These are phyloP conservation scores for Eunapius fragilis DNA, from an alignment of 37 sponge, comb jelly and placozoan genomes.

Conservation along the genomic window DNA sequence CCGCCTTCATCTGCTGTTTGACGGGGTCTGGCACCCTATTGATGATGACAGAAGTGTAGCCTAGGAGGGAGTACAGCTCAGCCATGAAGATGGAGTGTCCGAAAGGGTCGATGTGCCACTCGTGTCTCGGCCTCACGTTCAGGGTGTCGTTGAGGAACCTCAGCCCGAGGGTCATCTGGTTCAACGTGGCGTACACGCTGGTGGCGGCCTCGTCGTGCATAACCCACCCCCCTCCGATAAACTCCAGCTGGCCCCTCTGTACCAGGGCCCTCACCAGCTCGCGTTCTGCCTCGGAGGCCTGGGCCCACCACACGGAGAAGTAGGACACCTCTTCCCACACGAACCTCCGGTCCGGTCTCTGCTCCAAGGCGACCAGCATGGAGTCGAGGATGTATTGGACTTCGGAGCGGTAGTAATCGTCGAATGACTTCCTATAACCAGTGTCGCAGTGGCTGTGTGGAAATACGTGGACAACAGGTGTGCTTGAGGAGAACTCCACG, in stretches of 20 bases:
- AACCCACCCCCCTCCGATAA: slow-evolving; percentile 92
- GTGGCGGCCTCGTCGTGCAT: slow-evolving; percentile 88
- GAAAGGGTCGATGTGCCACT: slow-evolving; percentile 47
- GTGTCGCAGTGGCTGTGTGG: slow-evolving; percentile 79
- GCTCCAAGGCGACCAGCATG: slow-evolving; percentile 35
- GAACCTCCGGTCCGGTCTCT: slow-evolving; percentile 36
- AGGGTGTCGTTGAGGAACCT: slow-evolving; percentile 10
- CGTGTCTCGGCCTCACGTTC: slow-evolving; percentile 16
- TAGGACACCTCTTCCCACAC: slow-evolving; percentile 78
- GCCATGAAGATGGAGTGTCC: slow-evolving; percentile 35
- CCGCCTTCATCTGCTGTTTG: slow-evolving; percentile 72
- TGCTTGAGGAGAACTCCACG: background rate
- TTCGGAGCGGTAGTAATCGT: slow-evolving; percentile 40
- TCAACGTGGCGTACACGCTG: background rate
- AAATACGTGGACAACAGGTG: background rate
- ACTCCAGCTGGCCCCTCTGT: slow-evolving; percentile 71
- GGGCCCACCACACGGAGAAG: slow-evolving; percentile 53
- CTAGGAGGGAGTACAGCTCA: slow-evolving; percentile 53
- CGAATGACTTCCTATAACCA: slow-evolving; percentile 57
- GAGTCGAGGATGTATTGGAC: slow-evolving; percentile 25
- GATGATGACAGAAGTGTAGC: slow-evolving; percentile 66
- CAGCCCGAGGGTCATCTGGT: slow-evolving; percentile 27
- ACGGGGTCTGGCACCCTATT: slow-evolving; percentile 81
- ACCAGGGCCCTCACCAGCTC: too few relatives aligned
- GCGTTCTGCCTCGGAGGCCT: slow-evolving; percentile 8